Evolutionary conservation across 2,113 vertebrate species (phyloP), one percentile per base, ranked within the genome.

Genomic region (Regulus satrapa): DNA sequence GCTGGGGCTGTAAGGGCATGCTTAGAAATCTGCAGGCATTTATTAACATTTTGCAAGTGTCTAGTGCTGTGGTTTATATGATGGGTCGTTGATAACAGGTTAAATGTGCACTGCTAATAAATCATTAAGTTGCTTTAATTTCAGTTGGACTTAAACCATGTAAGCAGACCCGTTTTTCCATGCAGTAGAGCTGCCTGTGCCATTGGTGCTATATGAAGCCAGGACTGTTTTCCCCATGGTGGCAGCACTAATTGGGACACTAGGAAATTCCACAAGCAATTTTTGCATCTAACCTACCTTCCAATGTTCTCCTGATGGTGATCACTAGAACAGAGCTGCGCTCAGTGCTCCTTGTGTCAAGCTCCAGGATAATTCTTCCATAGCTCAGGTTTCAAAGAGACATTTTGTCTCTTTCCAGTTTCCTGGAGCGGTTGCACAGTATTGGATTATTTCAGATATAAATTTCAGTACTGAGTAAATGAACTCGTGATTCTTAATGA

Each of bases 401-500:
- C 8, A 15, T 61, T 63, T 78, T 77, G 19, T 51, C 28, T 32
- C 58, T 71, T 89, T 83, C 34, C 43, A 46, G 18, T 69, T 73
- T 45, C 67, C 59, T 92, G 55, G 31, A 91, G 71, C 6, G 3
- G 55, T 66, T 84, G 49, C 40, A 46, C 1, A 1, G 31, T 23
- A 48, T 56, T 34, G 48, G 28, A 49, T 92, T 93, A 61, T 89
- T 96, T 89, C 56, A 55, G 54, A 51, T 26, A 63, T 71, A 89
- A 82, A 40, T 82, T 95, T 68, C 78, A 45, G 62, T 36, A 49
- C 48, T 89, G 48, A 78, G 48, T 72, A 89, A 95, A 91, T 92
- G 74, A 94, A 85, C 69, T 92, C 72, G 74, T 89, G 87, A 74
- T 82, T 88, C 77, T 48, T 88, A 75, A 93, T 56, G 88, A 82